Conservation (phyloP, 2,113 vertebrate species). For the Platycercus adscitus region DNA sequence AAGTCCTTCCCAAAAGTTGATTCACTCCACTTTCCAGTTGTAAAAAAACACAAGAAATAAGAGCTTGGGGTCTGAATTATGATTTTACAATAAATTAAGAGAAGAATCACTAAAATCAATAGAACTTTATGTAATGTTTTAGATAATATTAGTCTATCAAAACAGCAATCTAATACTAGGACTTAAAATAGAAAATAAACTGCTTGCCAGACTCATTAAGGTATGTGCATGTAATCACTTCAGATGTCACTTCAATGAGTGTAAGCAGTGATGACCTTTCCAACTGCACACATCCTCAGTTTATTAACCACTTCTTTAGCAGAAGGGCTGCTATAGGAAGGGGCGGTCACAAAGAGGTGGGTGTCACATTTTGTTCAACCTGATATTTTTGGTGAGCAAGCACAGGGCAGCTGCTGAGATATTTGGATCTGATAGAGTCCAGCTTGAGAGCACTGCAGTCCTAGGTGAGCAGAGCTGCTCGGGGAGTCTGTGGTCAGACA, state of each 20-base stretch:
- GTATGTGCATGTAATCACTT: background rate
- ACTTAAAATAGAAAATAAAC: slow-evolving; percentile 27
- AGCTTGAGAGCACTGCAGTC: background rate
- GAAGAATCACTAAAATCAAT: background rate
- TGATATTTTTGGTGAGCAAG: background rate
- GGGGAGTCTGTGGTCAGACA: background rate
- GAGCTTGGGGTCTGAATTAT: background rate
- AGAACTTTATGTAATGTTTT: background rate
- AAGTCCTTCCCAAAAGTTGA: background rate
- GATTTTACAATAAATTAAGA: background rate
- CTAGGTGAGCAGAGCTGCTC: background rate
- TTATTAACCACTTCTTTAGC: background rate
- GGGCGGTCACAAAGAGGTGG: background rate
- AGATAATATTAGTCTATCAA: background rate
- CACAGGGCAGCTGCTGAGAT: background rate
- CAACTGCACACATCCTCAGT: background rate
- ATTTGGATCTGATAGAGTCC: background rate
- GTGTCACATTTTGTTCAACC: background rate
- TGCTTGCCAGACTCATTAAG: background rate
- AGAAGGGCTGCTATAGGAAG: background rate
- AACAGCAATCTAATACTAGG: background rate
- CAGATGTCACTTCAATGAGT: background rate
- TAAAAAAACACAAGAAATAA: background rate
- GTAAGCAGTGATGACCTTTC: background rate
- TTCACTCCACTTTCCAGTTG: background rate